Evolutionary conservation across 1,140 invertebrate genomes (phyloP), one percentile per base, ranked within the genome.

Genomic region (Heliconius himera): DNA sequence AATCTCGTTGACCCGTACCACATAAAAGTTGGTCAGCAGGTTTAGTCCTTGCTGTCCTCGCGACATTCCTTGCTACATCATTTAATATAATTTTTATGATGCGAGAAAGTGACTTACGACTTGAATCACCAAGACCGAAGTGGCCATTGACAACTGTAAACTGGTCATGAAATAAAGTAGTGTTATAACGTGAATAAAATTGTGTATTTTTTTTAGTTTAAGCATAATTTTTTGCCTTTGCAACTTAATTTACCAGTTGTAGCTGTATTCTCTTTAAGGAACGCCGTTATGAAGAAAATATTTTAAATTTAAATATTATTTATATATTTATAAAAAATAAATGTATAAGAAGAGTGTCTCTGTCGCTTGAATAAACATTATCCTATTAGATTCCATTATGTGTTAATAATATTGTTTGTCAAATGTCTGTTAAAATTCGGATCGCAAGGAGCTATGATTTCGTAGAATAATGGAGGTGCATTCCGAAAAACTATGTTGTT

Each of bases 11-110:
- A 89, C 90, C 90, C 80, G 90, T 91, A 90, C 88, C 83, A 92
- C 90, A 88, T 93, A 84, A 56, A 91, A 87, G 88, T 92, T 81
- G 90, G 88, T 82, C 88, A 86, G 87, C 90, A 91, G 87, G 91
- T 93, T 92, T 90, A 74, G 87, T 92, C 91, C 90, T 93, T 88
- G 81, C 74, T 79, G 83, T 83, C 82, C 82, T 85, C 84, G 80
- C 85, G 26, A 81, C 87, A 92, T 92, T 90, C 89, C 84, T 90
- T 83, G 71, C 80, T 85, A 83, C 84, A 74, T 84, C 82, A 83
- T 78, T 81, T 81, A 77, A 83, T 80, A 56, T 49, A 73, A 81
- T 81, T 87, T 84, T 87, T 86, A 83, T 84, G 76, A 79, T 66
- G 79, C 81, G 75, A 78, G 80, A 82, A 83, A 82, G 81, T 82